Conservation (phyloP, 2,797 vertebrate genomes). For the Sebastes trivittatus region DNA sequence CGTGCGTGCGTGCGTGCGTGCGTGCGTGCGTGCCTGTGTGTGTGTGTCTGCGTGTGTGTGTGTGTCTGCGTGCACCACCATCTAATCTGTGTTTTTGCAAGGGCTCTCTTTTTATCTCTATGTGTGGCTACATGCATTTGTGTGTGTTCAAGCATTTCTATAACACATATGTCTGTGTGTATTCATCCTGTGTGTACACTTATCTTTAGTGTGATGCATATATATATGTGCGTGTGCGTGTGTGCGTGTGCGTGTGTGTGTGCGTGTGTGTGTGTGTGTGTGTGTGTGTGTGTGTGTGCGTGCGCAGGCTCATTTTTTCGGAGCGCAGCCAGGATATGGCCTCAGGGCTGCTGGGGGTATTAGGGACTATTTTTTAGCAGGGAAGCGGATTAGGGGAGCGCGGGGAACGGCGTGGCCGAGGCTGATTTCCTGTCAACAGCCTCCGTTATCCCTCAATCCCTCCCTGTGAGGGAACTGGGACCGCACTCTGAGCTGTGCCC, state of each 20-base stretch:
- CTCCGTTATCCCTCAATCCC: slow-evolving; percentile 82
- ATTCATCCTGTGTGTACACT: too few relatives aligned
- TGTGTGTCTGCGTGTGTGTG: background rate
- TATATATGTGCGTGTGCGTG: too few relatives aligned
- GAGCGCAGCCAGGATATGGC: slow-evolving; percentile 68
- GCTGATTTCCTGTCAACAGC: slow-evolving; percentile 85
- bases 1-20: background rate
- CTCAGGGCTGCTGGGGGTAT: slow-evolving; percentile 79
- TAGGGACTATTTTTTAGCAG: slow-evolving; percentile 83
- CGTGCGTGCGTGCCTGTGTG: slow-evolving; percentile 10
- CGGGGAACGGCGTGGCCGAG: slow-evolving; percentile 78
- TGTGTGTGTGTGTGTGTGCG: background rate
- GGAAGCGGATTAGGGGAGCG: slow-evolving; percentile 82
- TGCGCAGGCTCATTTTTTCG: slow-evolving; percentile 45
- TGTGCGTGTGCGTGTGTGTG: too few relatives aligned
- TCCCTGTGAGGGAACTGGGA: slow-evolving; percentile 72
- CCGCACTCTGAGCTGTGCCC: slow-evolving; percentile 77
- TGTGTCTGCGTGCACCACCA: slow-evolving; percentile 1
- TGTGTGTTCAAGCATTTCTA: too few relatives aligned
- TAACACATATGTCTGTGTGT: too few relatives aligned
- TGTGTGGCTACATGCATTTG: too few relatives aligned
- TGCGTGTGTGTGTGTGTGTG: rapidly evolving
- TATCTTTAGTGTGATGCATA: too few relatives aligned
- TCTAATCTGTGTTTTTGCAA: too few relatives aligned
- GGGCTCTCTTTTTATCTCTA: too few relatives aligned